Evolutionary conservation across 2,888 invertebrate genomes (phyloP).

Genomic region (Phyto melanocephala): DNA sequence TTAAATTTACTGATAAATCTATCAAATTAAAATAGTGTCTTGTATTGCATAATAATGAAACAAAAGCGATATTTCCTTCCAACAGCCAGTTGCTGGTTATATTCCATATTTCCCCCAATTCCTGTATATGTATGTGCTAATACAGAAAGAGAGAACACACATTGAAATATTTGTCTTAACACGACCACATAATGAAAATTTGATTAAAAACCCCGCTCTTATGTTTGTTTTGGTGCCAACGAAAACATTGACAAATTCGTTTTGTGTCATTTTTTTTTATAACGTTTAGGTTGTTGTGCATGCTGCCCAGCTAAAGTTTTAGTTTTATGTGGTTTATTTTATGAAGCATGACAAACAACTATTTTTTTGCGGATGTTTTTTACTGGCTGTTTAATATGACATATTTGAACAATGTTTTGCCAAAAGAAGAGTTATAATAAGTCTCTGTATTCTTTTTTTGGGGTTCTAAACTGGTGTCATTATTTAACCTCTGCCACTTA

Average conservation of each 20-base stretch:
- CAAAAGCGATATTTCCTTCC: not conserved
- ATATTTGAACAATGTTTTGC: slow-evolving; percentile 41
- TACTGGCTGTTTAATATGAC: slow-evolving; percentile 25
- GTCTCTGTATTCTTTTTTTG: slow-evolving; percentile 5
- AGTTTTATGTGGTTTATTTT: not conserved
- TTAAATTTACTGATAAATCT: not conserved
- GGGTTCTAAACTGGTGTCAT: slow-evolving; percentile 21
- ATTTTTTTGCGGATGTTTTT: slow-evolving; percentile 23
- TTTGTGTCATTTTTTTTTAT: not conserved
- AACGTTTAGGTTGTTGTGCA: too few relatives aligned
- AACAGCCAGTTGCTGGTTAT: not conserved
- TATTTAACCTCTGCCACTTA: slow-evolving; percentile 43
- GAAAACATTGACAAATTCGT: slow-evolving; percentile 34
- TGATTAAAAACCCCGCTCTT: slow-evolving; percentile 48
- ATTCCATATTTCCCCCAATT: not conserved
- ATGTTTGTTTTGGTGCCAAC: slow-evolving; percentile 45
- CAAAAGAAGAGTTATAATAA: slow-evolving; percentile 8
- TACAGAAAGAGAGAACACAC: not conserved
- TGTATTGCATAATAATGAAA: slow-evolving; percentile 18
- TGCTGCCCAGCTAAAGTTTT: not conserved
- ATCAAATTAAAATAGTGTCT: slow-evolving; percentile 24
- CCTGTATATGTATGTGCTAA: not conserved
- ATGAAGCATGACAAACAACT: not conserved
- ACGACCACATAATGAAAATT: slow-evolving; percentile 60
- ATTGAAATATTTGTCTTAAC: slow-evolving; percentile 42